A percentile compares a stretch with the other conserved stretches of the same genome.
These are phyloP conservation scores for Sinocyclocheilus anshuiensis DNA, from an alignment of 2,113 vertebrate species.

Conservation along the genomic window DNA sequence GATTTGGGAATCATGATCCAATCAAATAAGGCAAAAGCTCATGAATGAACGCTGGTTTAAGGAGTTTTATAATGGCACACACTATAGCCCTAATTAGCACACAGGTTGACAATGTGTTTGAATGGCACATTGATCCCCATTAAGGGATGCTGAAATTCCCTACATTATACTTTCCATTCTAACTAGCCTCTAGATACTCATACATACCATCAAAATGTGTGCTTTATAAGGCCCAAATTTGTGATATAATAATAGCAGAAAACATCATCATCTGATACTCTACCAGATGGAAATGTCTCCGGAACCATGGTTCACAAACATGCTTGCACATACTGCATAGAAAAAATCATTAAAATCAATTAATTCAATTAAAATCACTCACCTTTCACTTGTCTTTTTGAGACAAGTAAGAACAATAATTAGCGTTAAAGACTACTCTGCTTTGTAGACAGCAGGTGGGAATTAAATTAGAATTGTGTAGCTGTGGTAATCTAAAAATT, in stretches of 20 bases:
- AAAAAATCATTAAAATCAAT: neutral
- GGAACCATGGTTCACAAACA: neutral
- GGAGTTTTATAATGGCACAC: constrained; percentile 21
- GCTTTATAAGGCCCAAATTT: neutral
- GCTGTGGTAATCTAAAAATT: constrained; percentile 21
- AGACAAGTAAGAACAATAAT: constrained; percentile 9
- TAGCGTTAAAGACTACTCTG: neutral
- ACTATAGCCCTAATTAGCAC: constrained; percentile 11
- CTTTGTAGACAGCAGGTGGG: constrained; percentile 30
- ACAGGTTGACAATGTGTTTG: constrained; percentile 4
- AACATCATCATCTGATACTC: neutral
- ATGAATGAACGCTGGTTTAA: constrained; percentile 4
- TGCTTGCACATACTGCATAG: neutral
- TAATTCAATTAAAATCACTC: constrained; percentile 7
- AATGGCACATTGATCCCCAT: constrained; percentile 23
- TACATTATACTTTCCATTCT: neutral
- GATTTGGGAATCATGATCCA: constrained; percentile 36
- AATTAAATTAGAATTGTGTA: constrained; percentile 17
- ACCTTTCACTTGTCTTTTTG: neutral
- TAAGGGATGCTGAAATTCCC: constrained; percentile 11
- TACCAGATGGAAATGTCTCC: constrained; percentile 18
- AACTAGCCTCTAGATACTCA: neutral
- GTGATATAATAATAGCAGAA: neutral
- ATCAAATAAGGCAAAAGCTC: neutral
- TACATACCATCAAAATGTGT: neutral